Evolutionary conservation across 2,797 vertebrate genomes (phyloP).

Genomic region (Craterocephalus amniculus): DNA sequence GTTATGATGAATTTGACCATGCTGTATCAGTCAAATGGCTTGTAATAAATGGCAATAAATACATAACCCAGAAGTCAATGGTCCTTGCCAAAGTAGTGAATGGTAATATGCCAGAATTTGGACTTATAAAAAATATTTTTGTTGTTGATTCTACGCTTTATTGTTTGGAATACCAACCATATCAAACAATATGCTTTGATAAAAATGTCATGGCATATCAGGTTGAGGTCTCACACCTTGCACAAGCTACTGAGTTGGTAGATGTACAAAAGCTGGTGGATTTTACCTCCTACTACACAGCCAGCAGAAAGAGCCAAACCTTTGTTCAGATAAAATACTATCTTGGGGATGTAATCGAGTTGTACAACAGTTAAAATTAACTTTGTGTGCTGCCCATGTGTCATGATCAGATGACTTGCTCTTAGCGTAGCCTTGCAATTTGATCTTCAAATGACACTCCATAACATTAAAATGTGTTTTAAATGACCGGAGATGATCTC

Average conservation of each 20-base stretch:
- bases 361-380: slow-evolving; percentile 3
- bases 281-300: slow-evolving; percentile 35
- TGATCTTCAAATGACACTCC: not conserved
- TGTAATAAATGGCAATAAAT: slow-evolving; percentile 48
- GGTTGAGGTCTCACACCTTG: slow-evolving; percentile 38
- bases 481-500: not conserved
- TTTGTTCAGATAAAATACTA: slow-evolving; percentile 34
- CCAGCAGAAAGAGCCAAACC: slow-evolving; percentile 11
- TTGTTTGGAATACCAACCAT: slow-evolving; percentile 48
- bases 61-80: slow-evolving; percentile 37
- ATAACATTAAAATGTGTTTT: not conserved
- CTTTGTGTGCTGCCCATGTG: not conserved
- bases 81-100: slow-evolving; percentile 33
- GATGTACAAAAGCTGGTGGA: slow-evolving; percentile 36
- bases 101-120: slow-evolving; percentile 49
- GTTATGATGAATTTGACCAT: slow-evolving; percentile 22
- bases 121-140: slow-evolving; percentile 34
- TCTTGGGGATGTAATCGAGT: slow-evolving; percentile 18
- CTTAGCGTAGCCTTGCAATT: not conserved
- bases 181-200: slow-evolving; percentile 18
- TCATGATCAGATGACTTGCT: not conserved
- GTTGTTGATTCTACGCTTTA: slow-evolving; percentile 30
- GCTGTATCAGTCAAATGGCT: slow-evolving; percentile 45
- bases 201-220: slow-evolving; percentile 30
- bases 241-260: slow-evolving; percentile 38